phyloP scores from a whole-genome alignment of 2,113 vertebrate genomes.

The Porphyrio hochstetteri region DNA sequence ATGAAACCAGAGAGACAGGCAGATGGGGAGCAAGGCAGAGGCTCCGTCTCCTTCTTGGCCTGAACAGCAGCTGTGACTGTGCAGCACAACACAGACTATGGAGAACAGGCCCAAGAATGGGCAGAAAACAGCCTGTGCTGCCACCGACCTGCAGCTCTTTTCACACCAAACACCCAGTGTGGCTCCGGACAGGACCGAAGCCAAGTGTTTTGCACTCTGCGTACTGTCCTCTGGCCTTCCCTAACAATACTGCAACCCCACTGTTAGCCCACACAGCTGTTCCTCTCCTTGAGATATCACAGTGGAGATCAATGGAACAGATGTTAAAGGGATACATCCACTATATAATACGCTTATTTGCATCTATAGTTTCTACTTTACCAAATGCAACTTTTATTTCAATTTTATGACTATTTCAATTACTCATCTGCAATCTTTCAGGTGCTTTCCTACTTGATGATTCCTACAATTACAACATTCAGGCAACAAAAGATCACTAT shows the following conservation, averaged over 20 bases:
- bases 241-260: neutral
- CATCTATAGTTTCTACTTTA: neutral
- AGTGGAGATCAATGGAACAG: neutral
- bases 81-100: neutral
- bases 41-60: neutral
- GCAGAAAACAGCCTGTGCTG: neutral
- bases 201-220: neutral
- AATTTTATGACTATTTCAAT: neutral
- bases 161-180: neutral
- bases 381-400: neutral
- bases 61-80: neutral
- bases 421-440: neutral
- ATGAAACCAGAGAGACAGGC: neutral
- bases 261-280: neutral
- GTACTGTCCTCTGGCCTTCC: neutral
- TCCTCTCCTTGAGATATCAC: neutral
- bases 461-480: neutral
- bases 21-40: neutral
- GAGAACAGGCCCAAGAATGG: neutral
- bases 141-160: neutral
- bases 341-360: neutral
- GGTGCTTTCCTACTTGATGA: neutral
- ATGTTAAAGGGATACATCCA: neutral
- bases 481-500: neutral
- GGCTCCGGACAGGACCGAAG: neutral